phyloP scores from a whole-genome alignment of 2,888 invertebrate species.

The Ectemnius continuus region DNA sequence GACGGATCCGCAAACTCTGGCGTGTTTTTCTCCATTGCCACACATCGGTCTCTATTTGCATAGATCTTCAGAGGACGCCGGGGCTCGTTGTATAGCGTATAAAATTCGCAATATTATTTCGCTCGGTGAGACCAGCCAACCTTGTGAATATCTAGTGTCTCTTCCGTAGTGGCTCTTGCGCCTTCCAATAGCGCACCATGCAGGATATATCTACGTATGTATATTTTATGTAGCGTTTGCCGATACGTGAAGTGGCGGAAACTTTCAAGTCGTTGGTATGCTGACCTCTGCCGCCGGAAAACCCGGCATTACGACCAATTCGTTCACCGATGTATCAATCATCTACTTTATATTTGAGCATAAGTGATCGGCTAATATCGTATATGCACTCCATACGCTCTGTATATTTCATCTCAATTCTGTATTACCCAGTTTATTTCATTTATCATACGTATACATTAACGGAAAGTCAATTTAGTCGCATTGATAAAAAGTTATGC shows the following conservation, averaged over 20 bases:
- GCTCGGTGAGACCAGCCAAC: slow-evolving; percentile 20
- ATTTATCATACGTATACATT: no score
- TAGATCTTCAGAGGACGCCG: slow-evolving; percentile 59
- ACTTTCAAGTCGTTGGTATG: slow-evolving; percentile 10
- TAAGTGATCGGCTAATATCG: background rate
- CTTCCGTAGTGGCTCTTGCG: slow-evolving; percentile 31
- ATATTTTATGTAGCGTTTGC: slow-evolving; percentile 44
- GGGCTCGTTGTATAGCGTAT: slow-evolving; percentile 41
- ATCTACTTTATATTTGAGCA: background rate
- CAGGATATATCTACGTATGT: slow-evolving; percentile 32
- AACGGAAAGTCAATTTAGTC: no score
- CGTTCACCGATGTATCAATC: no score
- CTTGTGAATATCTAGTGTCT: slow-evolving; percentile 50
- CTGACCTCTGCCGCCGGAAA: no score
- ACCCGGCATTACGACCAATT: no score
- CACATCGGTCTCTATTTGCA: slow-evolving; percentile 63
- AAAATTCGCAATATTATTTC: slow-evolving; percentile 62
- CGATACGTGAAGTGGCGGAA: slow-evolving; percentile 35
- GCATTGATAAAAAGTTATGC: no score
- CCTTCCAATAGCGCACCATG: background rate
- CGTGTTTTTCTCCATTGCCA: slow-evolving; percentile 58
- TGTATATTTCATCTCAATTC: no score
- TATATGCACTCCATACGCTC: no score
- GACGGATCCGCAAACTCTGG: slow-evolving; percentile 48
- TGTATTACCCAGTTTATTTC: no score